Evolutionary conservation across 2,113 vertebrate species (phyloP).

Genomic region (Anolis carolinensis): DNA sequence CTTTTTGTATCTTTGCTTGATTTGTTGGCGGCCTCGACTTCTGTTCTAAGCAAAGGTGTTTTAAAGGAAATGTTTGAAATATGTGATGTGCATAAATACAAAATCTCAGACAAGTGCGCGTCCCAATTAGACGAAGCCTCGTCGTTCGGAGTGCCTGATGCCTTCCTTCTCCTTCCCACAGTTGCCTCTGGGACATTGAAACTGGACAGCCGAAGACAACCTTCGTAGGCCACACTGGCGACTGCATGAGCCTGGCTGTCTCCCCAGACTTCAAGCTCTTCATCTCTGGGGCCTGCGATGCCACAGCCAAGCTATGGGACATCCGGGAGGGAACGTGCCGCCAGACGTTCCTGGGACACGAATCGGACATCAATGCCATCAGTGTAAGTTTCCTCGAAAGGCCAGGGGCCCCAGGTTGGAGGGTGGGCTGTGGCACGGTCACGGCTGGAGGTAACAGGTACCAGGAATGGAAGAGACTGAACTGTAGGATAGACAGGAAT

Average conservation of each 20-base stretch:
- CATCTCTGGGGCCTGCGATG: constrained; percentile 95
- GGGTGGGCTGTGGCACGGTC: not conserved
- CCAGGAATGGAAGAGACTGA: fast-evolving
- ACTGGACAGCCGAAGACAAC: constrained; percentile 92
- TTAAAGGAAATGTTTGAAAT: not conserved
- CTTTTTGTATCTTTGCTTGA: not conserved
- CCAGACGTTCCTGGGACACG: constrained; percentile 93
- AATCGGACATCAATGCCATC: constrained; percentile 97
- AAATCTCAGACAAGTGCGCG: not conserved
- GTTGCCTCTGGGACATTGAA: constrained; percentile 96
- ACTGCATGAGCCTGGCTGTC: constrained; percentile 95
- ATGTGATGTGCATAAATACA: no score
- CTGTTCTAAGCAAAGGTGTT: not conserved
- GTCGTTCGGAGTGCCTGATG: not conserved
- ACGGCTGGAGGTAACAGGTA: not conserved
- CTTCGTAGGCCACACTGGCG: constrained; percentile 91
- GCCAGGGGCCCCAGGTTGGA: not conserved
- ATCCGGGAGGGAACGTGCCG: constrained; percentile 90
- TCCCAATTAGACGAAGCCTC: no score
- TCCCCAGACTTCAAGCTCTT: constrained; percentile 94
- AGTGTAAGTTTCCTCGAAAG: constrained; percentile 76
- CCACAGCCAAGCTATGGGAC: constrained; percentile 96
- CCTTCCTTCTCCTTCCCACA: constrained; percentile 46
- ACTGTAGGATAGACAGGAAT: fast-evolving
- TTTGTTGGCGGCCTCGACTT: not conserved